Evolutionary conservation across 2,113 vertebrate genomes (phyloP).

Genomic region (Nothobranchius kuhntae): DNA sequence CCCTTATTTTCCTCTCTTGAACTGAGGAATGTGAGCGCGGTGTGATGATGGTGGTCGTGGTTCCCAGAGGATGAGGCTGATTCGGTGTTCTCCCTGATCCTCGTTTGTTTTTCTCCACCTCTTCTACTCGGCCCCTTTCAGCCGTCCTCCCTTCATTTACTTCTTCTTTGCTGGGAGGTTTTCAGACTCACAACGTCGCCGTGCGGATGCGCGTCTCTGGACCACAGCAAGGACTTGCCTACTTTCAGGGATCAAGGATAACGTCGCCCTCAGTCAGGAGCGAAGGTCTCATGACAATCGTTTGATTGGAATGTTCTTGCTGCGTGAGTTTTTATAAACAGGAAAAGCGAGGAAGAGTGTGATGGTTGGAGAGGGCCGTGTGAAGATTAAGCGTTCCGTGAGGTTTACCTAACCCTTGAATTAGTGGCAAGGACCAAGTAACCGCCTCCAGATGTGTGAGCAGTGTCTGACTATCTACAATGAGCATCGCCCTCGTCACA

Average conservation of each 20-base stretch:
- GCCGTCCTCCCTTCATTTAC: slow-evolving; percentile 45
- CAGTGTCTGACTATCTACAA: slow-evolving; percentile 44
- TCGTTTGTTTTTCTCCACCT: slow-evolving; percentile 1
- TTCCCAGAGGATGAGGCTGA: slow-evolving; percentile 23
- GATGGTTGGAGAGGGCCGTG: slow-evolving; percentile 25
- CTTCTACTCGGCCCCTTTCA: slow-evolving; percentile 27
- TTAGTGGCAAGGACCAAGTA: slow-evolving; percentile 51
- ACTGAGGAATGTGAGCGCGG: slow-evolving; percentile 3
- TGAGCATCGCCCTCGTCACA: slow-evolving; percentile 47
- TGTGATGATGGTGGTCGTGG: background rate
- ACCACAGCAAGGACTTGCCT: slow-evolving; percentile 2
- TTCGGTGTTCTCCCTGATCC: slow-evolving; percentile 20
- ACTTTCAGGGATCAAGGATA: background rate
- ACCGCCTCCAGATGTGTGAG: slow-evolving; percentile 70
- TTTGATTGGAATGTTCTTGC: slow-evolving; percentile 3
- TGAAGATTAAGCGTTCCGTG: slow-evolving; percentile 28
- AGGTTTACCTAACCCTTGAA: slow-evolving; percentile 48
- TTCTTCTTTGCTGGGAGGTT: slow-evolving; percentile 45
- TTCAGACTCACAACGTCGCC: background rate
- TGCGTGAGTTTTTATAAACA: slow-evolving; percentile 6
- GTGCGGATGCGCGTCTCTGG: background rate
- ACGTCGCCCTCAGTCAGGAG: background rate
- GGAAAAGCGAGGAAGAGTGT: slow-evolving; percentile 13
- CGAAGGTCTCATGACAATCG: background rate
- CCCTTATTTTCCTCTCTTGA: slow-evolving; percentile 26